phyloP scores from a whole-genome alignment of 2,888 invertebrate species.

The Odontocerum albicorne region DNA sequence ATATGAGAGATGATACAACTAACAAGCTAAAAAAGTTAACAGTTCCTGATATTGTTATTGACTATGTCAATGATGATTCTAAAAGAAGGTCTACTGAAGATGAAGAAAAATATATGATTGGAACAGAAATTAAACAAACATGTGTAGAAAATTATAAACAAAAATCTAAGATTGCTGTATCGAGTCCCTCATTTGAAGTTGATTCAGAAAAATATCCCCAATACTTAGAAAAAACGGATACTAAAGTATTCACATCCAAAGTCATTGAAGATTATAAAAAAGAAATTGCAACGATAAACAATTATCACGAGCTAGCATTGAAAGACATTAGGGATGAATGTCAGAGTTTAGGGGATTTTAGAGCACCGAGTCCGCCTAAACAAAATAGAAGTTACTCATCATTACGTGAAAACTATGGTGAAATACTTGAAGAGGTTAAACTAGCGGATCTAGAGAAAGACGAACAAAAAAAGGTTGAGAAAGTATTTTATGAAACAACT shows the following conservation, averaged over 20 bases:
- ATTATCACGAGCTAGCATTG: conserved; percentile 51
- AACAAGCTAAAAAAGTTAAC: too few species aligned
- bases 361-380: neutral
- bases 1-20: too few species aligned
- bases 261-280: conserved; percentile 58
- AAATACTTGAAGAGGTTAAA: neutral
- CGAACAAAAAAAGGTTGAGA: too few species aligned
- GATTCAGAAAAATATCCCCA: conserved; percentile 46
- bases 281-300: conserved; percentile 55
- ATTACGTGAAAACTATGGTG: conserved; percentile 43
- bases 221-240: conserved; percentile 51
- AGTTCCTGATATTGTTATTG: conserved; percentile 14
- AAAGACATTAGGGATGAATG: conserved; percentile 53
- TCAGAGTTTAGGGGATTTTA: neutral
- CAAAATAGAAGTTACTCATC: too few species aligned
- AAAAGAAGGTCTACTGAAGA: neutral
- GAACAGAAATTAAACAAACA: conserved; percentile 5
- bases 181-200: neutral
- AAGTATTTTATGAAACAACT: too few species aligned
- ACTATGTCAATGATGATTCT: neutral
- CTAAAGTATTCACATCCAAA: conserved; percentile 56
- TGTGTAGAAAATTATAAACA: neutral
- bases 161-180: neutral
- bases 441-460: conserved; percentile 24
- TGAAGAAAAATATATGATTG: neutral